Percentiles rank a stretch among this genome's conserved stretches.
Evolutionary conservation across 2,797 vertebrate species (phyloP).

Genomic region (Triplophysa bombifrons): DNA sequence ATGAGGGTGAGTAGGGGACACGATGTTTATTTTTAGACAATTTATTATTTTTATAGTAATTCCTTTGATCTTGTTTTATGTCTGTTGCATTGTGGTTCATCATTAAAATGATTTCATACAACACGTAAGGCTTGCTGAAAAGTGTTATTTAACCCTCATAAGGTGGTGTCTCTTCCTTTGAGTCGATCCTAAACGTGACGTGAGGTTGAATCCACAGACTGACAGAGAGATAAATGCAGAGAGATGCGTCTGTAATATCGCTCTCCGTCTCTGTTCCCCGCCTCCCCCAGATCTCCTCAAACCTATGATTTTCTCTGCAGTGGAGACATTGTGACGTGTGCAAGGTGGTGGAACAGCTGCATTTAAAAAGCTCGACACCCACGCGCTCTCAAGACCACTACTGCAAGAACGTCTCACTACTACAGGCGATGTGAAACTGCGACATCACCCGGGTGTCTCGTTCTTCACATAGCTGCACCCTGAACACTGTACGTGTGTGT

Average conservation of each 20-base stretch:
- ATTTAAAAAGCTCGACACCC: conserved; percentile 82
- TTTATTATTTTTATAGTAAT: neutral
- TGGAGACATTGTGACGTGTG: conserved; percentile 79
- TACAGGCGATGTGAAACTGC: conserved; percentile 1
- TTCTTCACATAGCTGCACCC: conserved; percentile 56
- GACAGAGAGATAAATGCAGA: conserved; percentile 39
- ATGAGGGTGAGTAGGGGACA: too few relatives aligned
- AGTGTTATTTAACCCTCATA: conserved; percentile 2
- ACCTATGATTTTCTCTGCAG: conserved; percentile 84
- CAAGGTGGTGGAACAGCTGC: conserved; percentile 79
- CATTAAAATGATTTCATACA: neutral
- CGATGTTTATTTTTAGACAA: neutral
- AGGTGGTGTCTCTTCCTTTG: neutral
- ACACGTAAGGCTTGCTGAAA: neutral
- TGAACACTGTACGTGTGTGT: neutral
- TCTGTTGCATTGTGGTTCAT: neutral
- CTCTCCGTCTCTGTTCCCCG: conserved; percentile 60
- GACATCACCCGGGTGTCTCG: conserved; percentile 70
- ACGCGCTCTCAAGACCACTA: conserved; percentile 79
- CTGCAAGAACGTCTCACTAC: conserved; percentile 70
- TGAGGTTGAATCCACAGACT: conserved; percentile 16
- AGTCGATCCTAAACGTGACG: conserved; percentile 8
- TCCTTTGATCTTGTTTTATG: neutral
- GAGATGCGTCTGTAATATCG: conserved; percentile 71
- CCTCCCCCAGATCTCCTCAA: conserved; percentile 81